Evolutionary conservation across 2,113 vertebrate species (phyloP).

Genomic region (Abramis brama): DNA sequence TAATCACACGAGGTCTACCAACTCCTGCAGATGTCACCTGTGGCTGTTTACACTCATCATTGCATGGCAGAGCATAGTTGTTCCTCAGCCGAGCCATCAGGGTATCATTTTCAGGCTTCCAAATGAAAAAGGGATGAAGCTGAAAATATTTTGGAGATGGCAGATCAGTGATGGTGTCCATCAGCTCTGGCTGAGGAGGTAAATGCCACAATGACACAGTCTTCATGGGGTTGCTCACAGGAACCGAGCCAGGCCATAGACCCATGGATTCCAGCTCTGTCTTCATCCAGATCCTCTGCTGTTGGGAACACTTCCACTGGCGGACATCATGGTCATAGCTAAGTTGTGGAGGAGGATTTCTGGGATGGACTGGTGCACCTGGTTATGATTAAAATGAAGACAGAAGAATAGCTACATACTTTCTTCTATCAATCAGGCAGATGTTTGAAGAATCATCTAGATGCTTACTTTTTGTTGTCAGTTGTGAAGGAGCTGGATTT

Average conservation of each 20-base stretch:
- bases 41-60: background rate
- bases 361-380: background rate
- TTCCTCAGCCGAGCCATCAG: slow-evolving; percentile 45
- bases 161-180: background rate
- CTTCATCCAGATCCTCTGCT: slow-evolving; percentile 1
- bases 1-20: slow-evolving; percentile 15
- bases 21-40: background rate
- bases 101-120: slow-evolving; percentile 48
- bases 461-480: no score
- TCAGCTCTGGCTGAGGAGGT: slow-evolving; percentile 52
- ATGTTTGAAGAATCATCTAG: no score
- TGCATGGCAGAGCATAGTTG: slow-evolving; percentile 46
- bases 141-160: slow-evolving; percentile 34
- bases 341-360: background rate
- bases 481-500: no score
- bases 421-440: no score
- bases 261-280: slow-evolving; percentile 8
- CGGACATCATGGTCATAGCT: background rate
- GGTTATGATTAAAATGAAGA: background rate
- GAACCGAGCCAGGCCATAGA: background rate
- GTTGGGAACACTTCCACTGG: slow-evolving; percentile 11
- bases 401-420: no score
- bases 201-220: slow-evolving; percentile 48
- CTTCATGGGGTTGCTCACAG: slow-evolving; percentile 31
- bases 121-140: slow-evolving; percentile 52